A percentile compares a stretch with the other conserved stretches of the same genome.
Evolutionary conservation across 1,140 invertebrate genomes (phyloP).

Genomic region (Penaeus chinensis): DNA sequence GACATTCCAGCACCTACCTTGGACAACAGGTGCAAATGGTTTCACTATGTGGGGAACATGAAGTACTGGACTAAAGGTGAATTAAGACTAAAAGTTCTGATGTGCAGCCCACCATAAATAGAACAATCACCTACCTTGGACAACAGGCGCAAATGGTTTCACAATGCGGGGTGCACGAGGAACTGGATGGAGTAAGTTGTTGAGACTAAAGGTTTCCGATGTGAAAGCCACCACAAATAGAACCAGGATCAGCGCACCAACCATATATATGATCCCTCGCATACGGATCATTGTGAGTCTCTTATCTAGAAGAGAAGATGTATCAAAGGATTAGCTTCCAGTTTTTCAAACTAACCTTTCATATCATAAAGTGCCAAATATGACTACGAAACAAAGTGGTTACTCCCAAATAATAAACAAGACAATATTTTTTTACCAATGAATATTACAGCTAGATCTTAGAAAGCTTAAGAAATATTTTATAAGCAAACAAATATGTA

Average conservation of each 20-base stretch:
- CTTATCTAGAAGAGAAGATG: not conserved
- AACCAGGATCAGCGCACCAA: constrained; percentile 25
- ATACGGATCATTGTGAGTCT: constrained; percentile 33
- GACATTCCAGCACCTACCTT: not conserved
- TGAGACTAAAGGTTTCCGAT: constrained; percentile 39
- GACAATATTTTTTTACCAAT: too few relatives aligned
- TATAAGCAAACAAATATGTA: too few relatives aligned
- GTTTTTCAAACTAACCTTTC: too few relatives aligned
- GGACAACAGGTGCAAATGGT: not conserved
- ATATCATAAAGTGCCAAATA: too few relatives aligned
- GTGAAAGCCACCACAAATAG: constrained; percentile 37
- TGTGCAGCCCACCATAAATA: not conserved
- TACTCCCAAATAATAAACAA: too few relatives aligned
- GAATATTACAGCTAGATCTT: too few relatives aligned
- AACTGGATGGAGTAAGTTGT: constrained; percentile 41
- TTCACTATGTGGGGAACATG: constrained; percentile 32
- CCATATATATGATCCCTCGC: constrained; percentile 17
- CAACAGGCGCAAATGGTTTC: constrained; percentile 17
- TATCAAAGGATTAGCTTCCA: not conserved
- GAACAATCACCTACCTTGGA: not conserved
- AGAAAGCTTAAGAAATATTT: too few relatives aligned
- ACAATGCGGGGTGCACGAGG: constrained; percentile 39
- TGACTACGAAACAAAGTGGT: too few relatives aligned
- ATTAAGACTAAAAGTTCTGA: constrained; percentile 38
- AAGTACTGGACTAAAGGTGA: constrained; percentile 30